Evolutionary conservation across 2,888 invertebrate species (phyloP).

Genomic region (Megaustenia siamemsis): DNA sequence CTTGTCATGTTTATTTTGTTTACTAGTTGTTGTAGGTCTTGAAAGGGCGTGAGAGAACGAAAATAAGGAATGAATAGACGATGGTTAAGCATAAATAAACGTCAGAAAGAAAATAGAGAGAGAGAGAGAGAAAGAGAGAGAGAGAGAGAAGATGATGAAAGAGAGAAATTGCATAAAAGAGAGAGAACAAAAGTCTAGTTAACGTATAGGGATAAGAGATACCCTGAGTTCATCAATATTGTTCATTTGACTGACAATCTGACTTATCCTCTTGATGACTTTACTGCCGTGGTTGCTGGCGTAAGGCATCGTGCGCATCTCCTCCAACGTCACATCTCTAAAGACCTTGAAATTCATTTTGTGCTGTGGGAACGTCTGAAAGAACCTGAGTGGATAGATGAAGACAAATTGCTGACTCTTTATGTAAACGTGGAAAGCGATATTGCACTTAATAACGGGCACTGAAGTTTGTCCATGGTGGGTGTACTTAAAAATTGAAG

Average conservation of each 20-base stretch:
- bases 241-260: not conserved
- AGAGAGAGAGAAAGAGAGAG: conserved; percentile 29
- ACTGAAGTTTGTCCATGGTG: too few relatives aligned
- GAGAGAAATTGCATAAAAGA: not conserved
- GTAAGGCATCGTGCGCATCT: not conserved
- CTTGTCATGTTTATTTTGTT: too few relatives aligned
- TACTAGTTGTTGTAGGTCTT: too few relatives aligned
- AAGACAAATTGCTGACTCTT: too few relatives aligned
- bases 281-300: not conserved
- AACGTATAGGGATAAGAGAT: not conserved
- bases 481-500: too few relatives aligned
- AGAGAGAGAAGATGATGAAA: conserved; percentile 9
- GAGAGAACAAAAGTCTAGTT: not conserved
- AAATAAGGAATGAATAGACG: too few relatives aligned
- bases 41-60: too few relatives aligned
- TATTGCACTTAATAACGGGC: too few relatives aligned
- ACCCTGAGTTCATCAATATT: not conserved
- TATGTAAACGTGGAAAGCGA: too few relatives aligned
- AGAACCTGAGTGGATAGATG: not conserved
- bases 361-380: not conserved
- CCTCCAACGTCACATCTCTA: not conserved
- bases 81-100: too few relatives aligned
- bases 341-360: not conserved
- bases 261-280: not conserved
- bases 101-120: not conserved